phyloP scores from a whole-genome alignment of 2,797 vertebrate genomes.

The Chloroceryle inda region DNA sequence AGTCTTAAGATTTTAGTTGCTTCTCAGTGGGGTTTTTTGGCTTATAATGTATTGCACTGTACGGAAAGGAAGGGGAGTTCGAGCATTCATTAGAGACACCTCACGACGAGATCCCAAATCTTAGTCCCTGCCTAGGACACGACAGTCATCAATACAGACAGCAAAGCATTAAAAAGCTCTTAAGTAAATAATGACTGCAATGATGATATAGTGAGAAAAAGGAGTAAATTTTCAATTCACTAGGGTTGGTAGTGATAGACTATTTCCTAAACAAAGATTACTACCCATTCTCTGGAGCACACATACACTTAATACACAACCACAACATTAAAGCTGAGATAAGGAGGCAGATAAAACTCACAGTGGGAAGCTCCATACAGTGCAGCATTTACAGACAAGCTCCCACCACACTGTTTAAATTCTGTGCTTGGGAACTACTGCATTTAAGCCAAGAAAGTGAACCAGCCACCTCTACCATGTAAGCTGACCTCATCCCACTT shows the following conservation, averaged over 20 bases:
- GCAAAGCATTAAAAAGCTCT: slow-evolving; percentile 55
- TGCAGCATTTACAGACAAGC: neutral
- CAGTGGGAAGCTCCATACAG: slow-evolving; percentile 57
- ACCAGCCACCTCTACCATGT: neutral
- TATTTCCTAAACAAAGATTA: slow-evolving; percentile 74
- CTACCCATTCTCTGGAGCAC: slow-evolving; percentile 58
- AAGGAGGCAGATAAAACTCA: slow-evolving; percentile 71
- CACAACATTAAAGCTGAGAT: slow-evolving; percentile 68
- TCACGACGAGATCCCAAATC: slow-evolving; percentile 15
- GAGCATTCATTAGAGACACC: neutral
- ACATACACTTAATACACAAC: slow-evolving; percentile 59
- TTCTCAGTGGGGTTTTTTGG: slow-evolving; percentile 44
- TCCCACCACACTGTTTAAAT: slow-evolving; percentile 22
- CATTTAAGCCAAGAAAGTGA: neutral
- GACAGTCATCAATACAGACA: neutral
- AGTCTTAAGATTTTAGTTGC: slow-evolving; percentile 57
- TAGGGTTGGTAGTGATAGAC: slow-evolving; percentile 25
- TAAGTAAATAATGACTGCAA: slow-evolving; percentile 48
- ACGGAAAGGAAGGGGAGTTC: neutral
- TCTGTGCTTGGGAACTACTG: neutral
- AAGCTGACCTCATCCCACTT: neutral
- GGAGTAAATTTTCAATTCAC: slow-evolving; percentile 52
- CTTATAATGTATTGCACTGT: neutral
- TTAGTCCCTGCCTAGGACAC: neutral
- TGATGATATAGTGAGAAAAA: slow-evolving; percentile 45